Percentiles rank a stretch among this genome's conserved stretches.
Conservation (phyloP, 2,888 invertebrate genomes). For the Halictus ligatus region DNA sequence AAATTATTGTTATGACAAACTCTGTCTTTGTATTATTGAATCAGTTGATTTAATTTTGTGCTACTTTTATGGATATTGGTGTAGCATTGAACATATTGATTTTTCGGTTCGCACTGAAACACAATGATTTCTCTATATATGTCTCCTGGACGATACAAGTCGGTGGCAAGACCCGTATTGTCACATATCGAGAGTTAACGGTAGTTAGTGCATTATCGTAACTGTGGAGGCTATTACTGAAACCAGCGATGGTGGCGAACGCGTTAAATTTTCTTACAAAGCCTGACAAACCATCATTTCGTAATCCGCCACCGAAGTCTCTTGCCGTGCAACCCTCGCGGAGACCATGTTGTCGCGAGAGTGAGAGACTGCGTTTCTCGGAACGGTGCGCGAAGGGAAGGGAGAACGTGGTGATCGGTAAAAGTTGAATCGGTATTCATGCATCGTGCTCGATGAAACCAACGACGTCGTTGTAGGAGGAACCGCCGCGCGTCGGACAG, state of each 20-base stretch:
- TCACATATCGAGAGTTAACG: too few species aligned
- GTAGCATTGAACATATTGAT: too few species aligned
- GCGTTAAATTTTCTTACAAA: not conserved
- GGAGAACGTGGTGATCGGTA: slow-evolving; percentile 35
- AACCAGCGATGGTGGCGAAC: not conserved
- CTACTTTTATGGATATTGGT: too few species aligned
- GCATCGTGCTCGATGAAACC: slow-evolving; percentile 37
- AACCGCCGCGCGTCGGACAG: slow-evolving; percentile 74
- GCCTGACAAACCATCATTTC: not conserved
- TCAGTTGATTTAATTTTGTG: too few species aligned
- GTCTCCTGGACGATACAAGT: too few species aligned
- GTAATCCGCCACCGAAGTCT: not conserved
- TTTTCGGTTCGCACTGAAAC: too few species aligned
- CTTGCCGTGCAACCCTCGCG: not conserved
- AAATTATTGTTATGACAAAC: too few species aligned
- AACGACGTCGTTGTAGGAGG: slow-evolving; percentile 55
- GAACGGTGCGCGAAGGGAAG: slow-evolving; percentile 4
- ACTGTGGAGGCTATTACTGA: not conserved
- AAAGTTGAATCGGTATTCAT: slow-evolving; percentile 59
- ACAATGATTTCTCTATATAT: too few species aligned
- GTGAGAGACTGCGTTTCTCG: not conserved
- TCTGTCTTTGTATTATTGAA: too few species aligned
- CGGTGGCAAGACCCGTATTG: too few species aligned
- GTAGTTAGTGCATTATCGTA: too few species aligned
- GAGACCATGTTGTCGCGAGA: not conserved